Conservation (phyloP, 30 jellyfish, hydroid and myxozoan species). For the Phacellophora camtschatica region DNA sequence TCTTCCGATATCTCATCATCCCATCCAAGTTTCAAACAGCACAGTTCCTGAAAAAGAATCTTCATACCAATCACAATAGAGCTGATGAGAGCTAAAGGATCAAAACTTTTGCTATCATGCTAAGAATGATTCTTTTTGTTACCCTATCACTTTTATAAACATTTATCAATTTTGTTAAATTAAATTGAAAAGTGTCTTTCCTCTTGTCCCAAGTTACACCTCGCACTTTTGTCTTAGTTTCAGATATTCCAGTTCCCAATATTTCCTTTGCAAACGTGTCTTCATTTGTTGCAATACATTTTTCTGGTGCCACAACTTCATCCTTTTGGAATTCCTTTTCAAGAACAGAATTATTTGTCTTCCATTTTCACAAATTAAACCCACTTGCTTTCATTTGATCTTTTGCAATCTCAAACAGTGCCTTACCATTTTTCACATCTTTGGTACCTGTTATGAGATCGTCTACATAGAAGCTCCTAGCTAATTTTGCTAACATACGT, state of each 20-base stretch:
- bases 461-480: not conserved
- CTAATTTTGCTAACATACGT: not conserved
- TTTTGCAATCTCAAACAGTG: constrained; percentile 9
- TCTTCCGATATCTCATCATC: constrained; percentile 33
- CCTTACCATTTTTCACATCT: not conserved
- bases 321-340: not conserved
- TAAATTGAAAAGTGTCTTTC: not conserved
- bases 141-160: not conserved
- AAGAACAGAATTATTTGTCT: not conserved
- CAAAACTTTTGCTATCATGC: not conserved
- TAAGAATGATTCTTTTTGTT: not conserved
- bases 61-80: constrained; percentile 24
- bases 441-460: not conserved
- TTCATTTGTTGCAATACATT: not conserved
- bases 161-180: not conserved
- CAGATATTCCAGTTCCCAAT: not conserved
- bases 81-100: not conserved
- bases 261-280: not conserved
- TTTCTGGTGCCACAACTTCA: not conserved
- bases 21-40: constrained; percentile 29
- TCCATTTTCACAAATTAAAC: not conserved
- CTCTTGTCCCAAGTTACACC: not conserved
- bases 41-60: constrained; percentile 22
- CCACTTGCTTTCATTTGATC: not conserved
- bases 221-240: not conserved